Base-by-base conservation (phyloP, 2,888 invertebrate genomes). In the Drosophila buzzatii region DNA sequence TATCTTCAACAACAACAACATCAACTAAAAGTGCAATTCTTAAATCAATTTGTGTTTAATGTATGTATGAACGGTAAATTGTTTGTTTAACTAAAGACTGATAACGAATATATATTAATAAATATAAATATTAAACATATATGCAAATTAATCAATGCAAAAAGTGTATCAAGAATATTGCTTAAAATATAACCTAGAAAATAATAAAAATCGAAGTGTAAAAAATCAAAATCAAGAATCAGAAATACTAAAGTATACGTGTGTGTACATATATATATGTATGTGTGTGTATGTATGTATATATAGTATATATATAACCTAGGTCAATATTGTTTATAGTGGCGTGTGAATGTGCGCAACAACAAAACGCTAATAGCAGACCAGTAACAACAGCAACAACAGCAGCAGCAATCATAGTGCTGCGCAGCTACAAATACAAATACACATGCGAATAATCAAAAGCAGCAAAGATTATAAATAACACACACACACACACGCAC, bases 291-390 rank as follows among this genome's bases (percentile, higher is more conserved):
- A 23, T 59, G 37, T 53, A 5, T 44, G 5, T 23, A 14, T 33
- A 41, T 56, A 73, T 76, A 78, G 55, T 78, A 79, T 79, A 79
- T 77, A 73, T 79, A 79, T 77, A 92, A 90, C 92, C 92, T 92
- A 92, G 92, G 92, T 91, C 92, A 92, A 92, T 92, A 91, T 85
- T 91, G 91, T 92, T 92, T 90, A 89, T 89, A 92, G 92, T 92
- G 91, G 85, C 91, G 88, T 83, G 84, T 89, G 77, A 86, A 73
- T 85, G 85, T 90, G 79, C 77, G 77, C 77, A 81, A 73, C 72
- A 80, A 73, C 70, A 82, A 76, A 67, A 41, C 66, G 61, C 61
- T 70, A 73, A 66, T 71, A 69, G 63, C 63, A 58, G 35, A 59
- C n/a, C 49, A 53, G 23, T 39, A 39, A 39, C 20, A 74, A 4